Conservation (phyloP, 2,888 invertebrate genomes). For the Ectobius pallidus region DNA sequence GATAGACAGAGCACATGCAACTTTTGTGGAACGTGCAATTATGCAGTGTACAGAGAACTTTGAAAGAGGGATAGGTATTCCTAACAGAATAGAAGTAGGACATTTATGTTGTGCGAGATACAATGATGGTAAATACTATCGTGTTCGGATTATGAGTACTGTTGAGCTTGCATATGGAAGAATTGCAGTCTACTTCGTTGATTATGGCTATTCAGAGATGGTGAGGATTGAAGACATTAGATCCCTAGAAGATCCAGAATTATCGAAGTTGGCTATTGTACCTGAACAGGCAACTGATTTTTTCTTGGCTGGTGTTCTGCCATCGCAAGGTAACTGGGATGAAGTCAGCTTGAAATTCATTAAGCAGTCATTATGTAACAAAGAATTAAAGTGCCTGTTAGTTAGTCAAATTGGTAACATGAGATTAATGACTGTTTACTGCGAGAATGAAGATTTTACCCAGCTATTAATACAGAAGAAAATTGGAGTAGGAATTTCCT, state of each 20-base stretch:
- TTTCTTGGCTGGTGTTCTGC: conserved; percentile 63
- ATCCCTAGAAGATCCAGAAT: conserved; percentile 61
- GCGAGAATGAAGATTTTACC: conserved; percentile 47
- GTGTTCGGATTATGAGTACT: conserved; percentile 64
- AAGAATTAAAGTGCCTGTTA: conserved; percentile 52
- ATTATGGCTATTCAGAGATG: conserved; percentile 69
- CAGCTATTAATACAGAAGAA: conserved; percentile 46
- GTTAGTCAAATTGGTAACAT: conserved; percentile 40
- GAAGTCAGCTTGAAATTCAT: conserved; percentile 56
- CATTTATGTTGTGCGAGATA: conserved; percentile 70
- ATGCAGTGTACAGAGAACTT: conserved; percentile 53
- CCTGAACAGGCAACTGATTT: conserved; percentile 66
- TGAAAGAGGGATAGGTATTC: conserved; percentile 55
- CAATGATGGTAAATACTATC: conserved; percentile 68
- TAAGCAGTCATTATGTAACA: conserved; percentile 54
- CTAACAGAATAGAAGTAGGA: conserved; percentile 55
- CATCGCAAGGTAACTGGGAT: conserved; percentile 62
- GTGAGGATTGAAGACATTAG: conserved; percentile 66
- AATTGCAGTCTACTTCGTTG: conserved; percentile 70
- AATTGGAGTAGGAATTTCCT: conserved; percentile 47
- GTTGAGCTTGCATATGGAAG: conserved; percentile 58
- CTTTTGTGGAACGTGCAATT: conserved; percentile 61
- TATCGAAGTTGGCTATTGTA: conserved; percentile 53
- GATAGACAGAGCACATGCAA: conserved; percentile 62
- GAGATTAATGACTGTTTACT: conserved; percentile 48